These are phyloP conservation scores for Allophyes oxyacanthae DNA, from an alignment of 2,888 invertebrate genomes.

Conservation along the genomic window DNA sequence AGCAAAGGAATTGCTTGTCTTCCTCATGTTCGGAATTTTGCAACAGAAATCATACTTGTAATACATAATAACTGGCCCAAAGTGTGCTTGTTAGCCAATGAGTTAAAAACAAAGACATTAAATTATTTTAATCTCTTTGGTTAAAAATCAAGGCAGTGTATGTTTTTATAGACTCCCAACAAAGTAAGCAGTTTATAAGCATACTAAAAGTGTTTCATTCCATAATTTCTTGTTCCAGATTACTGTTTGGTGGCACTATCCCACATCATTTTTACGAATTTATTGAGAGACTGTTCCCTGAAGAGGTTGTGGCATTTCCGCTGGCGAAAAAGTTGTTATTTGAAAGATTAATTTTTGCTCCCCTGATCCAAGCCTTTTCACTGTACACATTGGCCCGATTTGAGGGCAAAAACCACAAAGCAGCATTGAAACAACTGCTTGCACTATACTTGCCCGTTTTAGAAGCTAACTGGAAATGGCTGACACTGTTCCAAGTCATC, in stretches of 20 bases:
- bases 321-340: constrained; percentile 91
- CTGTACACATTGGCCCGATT: constrained; percentile 93
- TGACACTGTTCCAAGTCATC: constrained; percentile 92
- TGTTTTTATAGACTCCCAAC: no score
- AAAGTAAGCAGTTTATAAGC: no score
- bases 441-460: constrained; percentile 91
- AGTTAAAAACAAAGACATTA: no score
- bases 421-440: constrained; percentile 90
- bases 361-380: constrained; percentile 92
- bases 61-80: no score
- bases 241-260: constrained; percentile 94
- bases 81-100: no score
- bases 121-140: no score
- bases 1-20: no score
- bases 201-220: no score
- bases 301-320: constrained; percentile 87
- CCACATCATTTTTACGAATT: constrained; percentile 94
- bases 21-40: no score
- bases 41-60: no score
- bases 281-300: constrained; percentile 90
- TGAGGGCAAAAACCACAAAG: constrained; percentile 92
- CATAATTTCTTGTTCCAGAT: constrained; percentile 77
- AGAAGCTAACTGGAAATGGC: constrained; percentile 93
- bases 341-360: constrained; percentile 92
- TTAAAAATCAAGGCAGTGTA: no score